phyloP scores from a whole-genome alignment of 1,140 invertebrate species.

The Pentalonia nigronervosa region DNA sequence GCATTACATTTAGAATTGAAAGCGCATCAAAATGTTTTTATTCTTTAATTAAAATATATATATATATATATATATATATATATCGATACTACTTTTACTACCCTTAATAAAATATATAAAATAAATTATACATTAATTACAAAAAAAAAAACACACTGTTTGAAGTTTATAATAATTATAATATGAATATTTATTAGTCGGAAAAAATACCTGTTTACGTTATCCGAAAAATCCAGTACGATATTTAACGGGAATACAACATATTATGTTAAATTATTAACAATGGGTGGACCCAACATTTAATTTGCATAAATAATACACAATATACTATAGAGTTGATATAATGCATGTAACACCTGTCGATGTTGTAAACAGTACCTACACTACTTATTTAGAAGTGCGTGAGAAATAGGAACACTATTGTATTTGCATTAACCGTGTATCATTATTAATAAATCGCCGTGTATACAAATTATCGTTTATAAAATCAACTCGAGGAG shows the following conservation, averaged over 20 bases:
- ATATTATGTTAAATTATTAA: background rate
- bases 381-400: background rate
- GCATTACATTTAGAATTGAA: background rate
- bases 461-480: background rate
- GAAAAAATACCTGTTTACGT: background rate
- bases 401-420: background rate
- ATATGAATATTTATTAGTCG: background rate
- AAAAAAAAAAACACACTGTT: background rate
- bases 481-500: background rate
- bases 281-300: background rate
- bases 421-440: background rate
- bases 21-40: background rate
- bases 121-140: background rate
- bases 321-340: background rate
- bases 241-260: background rate
- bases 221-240: background rate
- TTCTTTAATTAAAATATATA: background rate
- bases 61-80: background rate
- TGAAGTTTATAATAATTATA: background rate
- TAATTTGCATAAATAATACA: background rate
- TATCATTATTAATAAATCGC: background rate
- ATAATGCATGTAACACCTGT: background rate
- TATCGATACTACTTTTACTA: background rate
- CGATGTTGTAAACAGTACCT: background rate
- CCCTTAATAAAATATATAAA: too few species aligned